Conservation (phyloP, 2,888 invertebrate species). For the Ligdia adustata region DNA sequence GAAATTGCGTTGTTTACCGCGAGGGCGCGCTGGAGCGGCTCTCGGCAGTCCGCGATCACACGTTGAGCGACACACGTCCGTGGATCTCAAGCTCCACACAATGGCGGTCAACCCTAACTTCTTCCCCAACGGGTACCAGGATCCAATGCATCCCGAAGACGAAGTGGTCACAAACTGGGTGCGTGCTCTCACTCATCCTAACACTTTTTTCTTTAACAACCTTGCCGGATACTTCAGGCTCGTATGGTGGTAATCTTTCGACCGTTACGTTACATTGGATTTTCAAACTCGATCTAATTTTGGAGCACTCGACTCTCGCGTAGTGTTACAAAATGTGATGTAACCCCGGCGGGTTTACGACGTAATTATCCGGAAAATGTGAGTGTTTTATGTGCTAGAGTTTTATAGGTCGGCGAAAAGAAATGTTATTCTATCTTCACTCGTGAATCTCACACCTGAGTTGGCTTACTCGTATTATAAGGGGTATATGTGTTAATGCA, state of each 20-base stretch:
- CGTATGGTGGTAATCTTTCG: slow-evolving; percentile 34
- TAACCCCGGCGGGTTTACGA: slow-evolving; percentile 55
- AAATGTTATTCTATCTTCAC: slow-evolving; percentile 11
- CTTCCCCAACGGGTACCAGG: slow-evolving; percentile 82
- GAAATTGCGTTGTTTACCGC: slow-evolving; percentile 78
- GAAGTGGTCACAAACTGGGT: slow-evolving; percentile 86
- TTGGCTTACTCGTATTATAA: no score
- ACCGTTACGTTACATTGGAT: slow-evolving; percentile 36
- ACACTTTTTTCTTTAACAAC: slow-evolving; percentile 28
- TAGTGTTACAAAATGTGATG: slow-evolving; percentile 76
- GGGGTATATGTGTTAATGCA: slow-evolving; percentile 21
- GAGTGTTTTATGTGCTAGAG: slow-evolving; percentile 43
- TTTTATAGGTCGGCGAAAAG: slow-evolving; percentile 19
- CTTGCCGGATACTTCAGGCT: slow-evolving; percentile 12
- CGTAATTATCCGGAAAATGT: slow-evolving; percentile 53
- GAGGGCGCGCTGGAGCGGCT: slow-evolving; percentile 70
- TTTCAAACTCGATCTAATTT: slow-evolving; percentile 62
- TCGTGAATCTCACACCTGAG: background rate
- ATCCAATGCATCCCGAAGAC: slow-evolving; percentile 81
- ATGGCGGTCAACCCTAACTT: slow-evolving; percentile 79
- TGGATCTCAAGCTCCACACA: slow-evolving; percentile 57
- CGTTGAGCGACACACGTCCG: slow-evolving; percentile 72
- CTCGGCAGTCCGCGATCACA: slow-evolving; percentile 65
- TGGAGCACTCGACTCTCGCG: slow-evolving; percentile 64
- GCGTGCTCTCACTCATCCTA: slow-evolving; percentile 57